Percentiles rank a stretch among this genome's conserved stretches.
Conservation (phyloP, 2,113 vertebrate species). For the Prinia subflava region DNA sequence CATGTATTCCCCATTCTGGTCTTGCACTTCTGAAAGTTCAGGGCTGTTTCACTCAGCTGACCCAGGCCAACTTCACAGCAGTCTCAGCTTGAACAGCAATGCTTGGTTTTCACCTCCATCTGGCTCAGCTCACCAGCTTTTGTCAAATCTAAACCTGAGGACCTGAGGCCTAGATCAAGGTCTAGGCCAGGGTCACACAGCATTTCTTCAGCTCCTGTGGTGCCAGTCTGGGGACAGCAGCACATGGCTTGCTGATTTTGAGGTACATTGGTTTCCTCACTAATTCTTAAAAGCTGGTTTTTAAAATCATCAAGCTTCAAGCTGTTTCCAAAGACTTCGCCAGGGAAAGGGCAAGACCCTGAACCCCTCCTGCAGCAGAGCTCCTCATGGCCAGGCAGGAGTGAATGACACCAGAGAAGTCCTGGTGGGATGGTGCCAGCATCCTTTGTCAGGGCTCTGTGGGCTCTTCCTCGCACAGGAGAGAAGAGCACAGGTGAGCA, state of each 20-base stretch:
- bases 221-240: not conserved
- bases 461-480: not conserved
- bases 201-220: not conserved
- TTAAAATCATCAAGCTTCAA: not conserved
- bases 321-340: not conserved
- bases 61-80: not conserved
- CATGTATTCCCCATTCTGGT: not conserved
- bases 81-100: not conserved
- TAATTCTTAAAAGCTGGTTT: not conserved
- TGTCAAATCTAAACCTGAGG: not conserved
- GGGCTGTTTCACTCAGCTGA: not conserved
- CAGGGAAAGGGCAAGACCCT: not conserved
- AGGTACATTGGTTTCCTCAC: not conserved
- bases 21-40: not conserved
- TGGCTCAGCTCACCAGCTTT: not conserved
- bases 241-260: rapidly evolving
- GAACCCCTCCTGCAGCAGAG: not conserved
- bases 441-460: not conserved
- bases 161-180: not conserved
- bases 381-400: not conserved
- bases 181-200: not conserved
- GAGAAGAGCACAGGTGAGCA: not conserved
- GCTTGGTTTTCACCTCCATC: not conserved
- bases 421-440: not conserved
- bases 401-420: not conserved